Evolutionary conservation across 2,113 vertebrate genomes (phyloP).

Genomic region (Cacatua alba): DNA sequence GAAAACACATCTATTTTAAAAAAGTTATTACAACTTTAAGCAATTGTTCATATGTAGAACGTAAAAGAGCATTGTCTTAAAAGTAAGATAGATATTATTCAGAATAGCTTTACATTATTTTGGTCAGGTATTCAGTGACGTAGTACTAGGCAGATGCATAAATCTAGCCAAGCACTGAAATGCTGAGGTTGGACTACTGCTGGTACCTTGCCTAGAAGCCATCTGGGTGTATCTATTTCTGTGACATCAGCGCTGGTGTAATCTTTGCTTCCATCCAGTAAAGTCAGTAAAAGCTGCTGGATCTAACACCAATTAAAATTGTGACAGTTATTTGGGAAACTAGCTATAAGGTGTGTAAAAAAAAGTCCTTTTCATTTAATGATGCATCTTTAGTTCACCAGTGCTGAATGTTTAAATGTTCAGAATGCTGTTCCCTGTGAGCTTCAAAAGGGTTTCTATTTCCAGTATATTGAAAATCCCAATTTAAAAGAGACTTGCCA

Average conservation of each 20-base stretch:
- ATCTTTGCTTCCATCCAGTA: neutral
- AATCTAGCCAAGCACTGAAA: neutral
- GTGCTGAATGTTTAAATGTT: neutral
- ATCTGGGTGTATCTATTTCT: neutral
- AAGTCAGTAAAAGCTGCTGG: neutral
- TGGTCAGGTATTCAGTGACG: neutral
- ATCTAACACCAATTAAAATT: neutral
- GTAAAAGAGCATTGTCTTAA: neutral
- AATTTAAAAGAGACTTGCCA: neutral
- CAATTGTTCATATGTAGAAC: fast-evolving
- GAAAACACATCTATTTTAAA: neutral
- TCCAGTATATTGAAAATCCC: neutral
- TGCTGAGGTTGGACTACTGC: neutral
- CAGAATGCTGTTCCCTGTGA: neutral
- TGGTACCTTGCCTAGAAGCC: neutral
- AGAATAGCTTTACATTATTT: neutral
- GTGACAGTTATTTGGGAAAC: neutral
- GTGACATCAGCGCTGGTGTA: neutral
- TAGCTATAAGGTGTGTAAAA: neutral
- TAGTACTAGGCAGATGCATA: neutral
- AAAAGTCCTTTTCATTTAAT: neutral
- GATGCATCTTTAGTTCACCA: neutral
- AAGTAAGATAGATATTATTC: neutral
- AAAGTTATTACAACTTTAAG: neutral
- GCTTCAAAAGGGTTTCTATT: neutral